phyloP scores from a whole-genome alignment of 2,113 vertebrate genomes.

The Gambusia holbrooki region DNA sequence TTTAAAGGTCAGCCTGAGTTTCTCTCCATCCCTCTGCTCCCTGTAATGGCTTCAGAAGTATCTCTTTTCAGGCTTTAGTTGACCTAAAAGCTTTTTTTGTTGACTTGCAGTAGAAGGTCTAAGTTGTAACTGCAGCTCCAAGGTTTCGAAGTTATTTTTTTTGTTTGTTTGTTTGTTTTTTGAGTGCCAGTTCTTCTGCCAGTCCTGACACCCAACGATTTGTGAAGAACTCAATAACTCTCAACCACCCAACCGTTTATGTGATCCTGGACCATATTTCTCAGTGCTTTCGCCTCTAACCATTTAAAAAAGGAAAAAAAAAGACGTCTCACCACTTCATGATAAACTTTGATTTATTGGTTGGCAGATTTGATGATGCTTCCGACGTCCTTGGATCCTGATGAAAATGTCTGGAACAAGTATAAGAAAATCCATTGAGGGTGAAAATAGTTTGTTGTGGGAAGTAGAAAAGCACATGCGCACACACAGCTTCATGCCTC shows the following conservation, averaged over 20 bases:
- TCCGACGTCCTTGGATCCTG: background rate
- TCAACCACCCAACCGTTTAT: slow-evolving; percentile 33
- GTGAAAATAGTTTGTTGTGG: background rate
- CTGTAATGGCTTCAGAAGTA: slow-evolving; percentile 12
- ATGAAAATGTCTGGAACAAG: too few species aligned
- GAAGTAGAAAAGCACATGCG: background rate
- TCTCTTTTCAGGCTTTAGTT: slow-evolving; percentile 28
- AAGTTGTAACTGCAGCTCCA: background rate
- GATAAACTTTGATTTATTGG: background rate
- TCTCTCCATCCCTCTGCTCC: slow-evolving; percentile 11
- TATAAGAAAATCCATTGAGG: too few species aligned
- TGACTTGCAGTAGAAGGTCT: slow-evolving; percentile 7
- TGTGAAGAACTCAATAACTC: slow-evolving; percentile 40
- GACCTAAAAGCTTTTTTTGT: slow-evolving; percentile 13
- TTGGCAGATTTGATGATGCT: background rate
- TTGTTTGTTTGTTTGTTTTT: too few species aligned
- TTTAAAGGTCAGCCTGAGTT: slow-evolving; percentile 44
- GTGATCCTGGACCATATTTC: background rate
- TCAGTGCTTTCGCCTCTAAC: background rate
- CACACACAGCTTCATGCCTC: background rate
- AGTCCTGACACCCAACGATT: slow-evolving; percentile 13
- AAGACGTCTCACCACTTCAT: background rate
- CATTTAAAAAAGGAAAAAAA: background rate
- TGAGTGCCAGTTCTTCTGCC: background rate
- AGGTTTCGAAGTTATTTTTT: background rate